Base-by-base conservation (phyloP, 2,888 invertebrate species). In the Hypselothyrea guttata region DNA sequence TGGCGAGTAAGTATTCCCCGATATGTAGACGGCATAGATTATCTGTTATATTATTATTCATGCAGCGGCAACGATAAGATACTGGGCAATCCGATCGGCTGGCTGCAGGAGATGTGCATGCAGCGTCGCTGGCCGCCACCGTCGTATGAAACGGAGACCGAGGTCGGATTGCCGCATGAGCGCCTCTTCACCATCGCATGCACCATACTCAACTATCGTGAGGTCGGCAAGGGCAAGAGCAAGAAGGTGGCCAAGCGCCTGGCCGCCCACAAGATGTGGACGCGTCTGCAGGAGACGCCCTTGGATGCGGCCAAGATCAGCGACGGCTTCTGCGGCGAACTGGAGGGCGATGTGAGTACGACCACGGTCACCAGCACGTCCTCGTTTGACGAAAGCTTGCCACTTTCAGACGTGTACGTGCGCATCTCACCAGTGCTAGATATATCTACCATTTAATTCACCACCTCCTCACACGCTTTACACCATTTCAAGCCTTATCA, bases 181-280 rank as follows among this genome's bases (percentile, higher is more conserved):
- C 93, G 97, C 34, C 95, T 96, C 75, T 99, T 98, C 88, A 96
- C 97, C 0, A 97, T 98, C 84, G 94, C 95, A 2, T 98, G 98
- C 88, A 94, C 94, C 51, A 94, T 98, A 76, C 92, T 96, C 74
- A 96, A 95, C 82, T 94, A 95, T 79, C 93, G 94, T 18, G 97
- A 98, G 90, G 91, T 94, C 31, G 96, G 97, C 45, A 94, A 94
- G 33, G 98, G 98, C 11, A 97, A 98, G 87, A 98, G 97, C 47
- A 99, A 99, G 92, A 98, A 98, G 90, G 92, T 97, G 46, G 98
- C 98, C 2, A 99, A 99, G 90, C 92, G 98, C n/a, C 94, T 96
- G 88, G 98, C 98, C 0, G 98, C 98, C 1, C 95, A 96, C 88
- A 95, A 96, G 89, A 97, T 98, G 97, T 95, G 95, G 95, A 94